Conservation (phyloP, 2,888 invertebrate genomes). For the Heterodera filipjevi region DNA sequence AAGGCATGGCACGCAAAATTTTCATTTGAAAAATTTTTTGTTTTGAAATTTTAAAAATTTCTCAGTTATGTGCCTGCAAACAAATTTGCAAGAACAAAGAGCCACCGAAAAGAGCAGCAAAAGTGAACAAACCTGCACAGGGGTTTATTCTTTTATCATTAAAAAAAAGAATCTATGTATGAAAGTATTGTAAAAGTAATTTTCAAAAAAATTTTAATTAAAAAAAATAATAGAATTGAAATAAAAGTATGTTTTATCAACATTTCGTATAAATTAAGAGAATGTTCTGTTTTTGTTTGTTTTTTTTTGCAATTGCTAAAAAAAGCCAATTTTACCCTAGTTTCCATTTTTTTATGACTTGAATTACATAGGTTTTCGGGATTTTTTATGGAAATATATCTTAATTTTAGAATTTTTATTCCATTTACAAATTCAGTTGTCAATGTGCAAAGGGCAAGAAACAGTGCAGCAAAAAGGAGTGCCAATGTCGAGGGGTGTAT, state of each 20-base stretch:
- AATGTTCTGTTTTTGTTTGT: too few species aligned
- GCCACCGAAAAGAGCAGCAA: conserved; percentile 60
- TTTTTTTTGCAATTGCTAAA: too few species aligned
- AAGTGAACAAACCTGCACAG: conserved; percentile 59
- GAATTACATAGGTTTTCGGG: too few species aligned
- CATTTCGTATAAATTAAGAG: too few species aligned
- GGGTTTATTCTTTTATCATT: conserved; percentile 41
- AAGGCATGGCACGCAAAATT: conserved; percentile 35
- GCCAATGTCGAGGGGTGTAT: conserved; percentile 63
- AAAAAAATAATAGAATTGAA: too few species aligned
- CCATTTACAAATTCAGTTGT: conserved; percentile 38
- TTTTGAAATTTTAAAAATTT: neutral
- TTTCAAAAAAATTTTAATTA: too few species aligned
- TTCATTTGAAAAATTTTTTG: neutral
- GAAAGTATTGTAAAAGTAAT: too few species aligned
- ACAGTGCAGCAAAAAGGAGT: conserved; percentile 65
- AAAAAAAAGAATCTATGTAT: too few species aligned
- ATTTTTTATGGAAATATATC: too few species aligned
- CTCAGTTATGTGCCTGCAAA: conserved; percentile 61
- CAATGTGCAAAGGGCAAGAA: conserved; percentile 65
- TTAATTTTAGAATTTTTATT: neutral
- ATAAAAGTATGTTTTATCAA: too few species aligned
- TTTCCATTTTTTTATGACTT: too few species aligned
- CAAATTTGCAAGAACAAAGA: conserved; percentile 66
- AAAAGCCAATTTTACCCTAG: too few species aligned